These are phyloP conservation scores for Trileptium ribeirensis DNA, from an alignment of 2,888 invertebrate species.

Conservation along the genomic window DNA sequence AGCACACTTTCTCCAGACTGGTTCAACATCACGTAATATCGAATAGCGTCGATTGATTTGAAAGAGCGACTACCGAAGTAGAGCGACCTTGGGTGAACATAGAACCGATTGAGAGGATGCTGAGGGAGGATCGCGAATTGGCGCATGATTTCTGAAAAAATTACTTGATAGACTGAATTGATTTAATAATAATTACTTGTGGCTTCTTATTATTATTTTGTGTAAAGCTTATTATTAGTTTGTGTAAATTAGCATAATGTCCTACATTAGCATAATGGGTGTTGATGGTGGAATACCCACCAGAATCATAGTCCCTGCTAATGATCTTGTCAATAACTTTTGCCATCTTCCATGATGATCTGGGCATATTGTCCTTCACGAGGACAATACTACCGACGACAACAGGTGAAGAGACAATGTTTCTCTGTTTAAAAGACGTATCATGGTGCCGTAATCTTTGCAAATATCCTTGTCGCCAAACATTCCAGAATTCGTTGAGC, in stretches of 20 bases:
- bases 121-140: background rate
- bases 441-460: background rate
- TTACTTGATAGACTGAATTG: too few species aligned
- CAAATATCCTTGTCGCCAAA: background rate
- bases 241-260: too few species aligned
- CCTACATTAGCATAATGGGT: too few species aligned
- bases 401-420: background rate
- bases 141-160: background rate
- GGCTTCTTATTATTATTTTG: too few species aligned
- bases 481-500: background rate
- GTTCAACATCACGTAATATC: background rate
- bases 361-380: background rate
- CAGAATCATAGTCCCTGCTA: too few species aligned
- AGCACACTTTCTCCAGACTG: background rate
- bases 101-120: background rate
- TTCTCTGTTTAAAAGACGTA: background rate
- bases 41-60: background rate
- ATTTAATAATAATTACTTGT: too few species aligned
- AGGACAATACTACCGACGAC: background rate
- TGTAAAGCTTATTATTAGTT: too few species aligned
- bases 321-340: background rate
- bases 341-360: background rate
- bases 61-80: background rate
- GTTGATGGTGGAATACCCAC: too few species aligned
- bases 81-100: background rate